A percentile compares a stretch with the other conserved stretches of the same genome.
Conservation (phyloP, 2,797 vertebrate genomes). For the Synanceia verrucosa region DNA sequence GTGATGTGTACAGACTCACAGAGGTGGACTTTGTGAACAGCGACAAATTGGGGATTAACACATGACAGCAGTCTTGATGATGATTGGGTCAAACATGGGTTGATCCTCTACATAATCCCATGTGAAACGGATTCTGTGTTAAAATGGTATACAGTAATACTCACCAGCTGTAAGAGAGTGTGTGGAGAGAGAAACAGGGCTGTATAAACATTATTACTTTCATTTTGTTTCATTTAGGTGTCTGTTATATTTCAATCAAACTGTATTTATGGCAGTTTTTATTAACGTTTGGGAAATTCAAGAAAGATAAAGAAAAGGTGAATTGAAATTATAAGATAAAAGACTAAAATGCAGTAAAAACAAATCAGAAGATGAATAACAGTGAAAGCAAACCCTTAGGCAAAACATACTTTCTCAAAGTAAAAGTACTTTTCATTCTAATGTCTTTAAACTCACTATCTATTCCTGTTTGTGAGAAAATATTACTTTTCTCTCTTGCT, state of each 20-base stretch:
- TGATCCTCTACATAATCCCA: constrained; percentile 36
- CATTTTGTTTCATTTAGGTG: neutral
- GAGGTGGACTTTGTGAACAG: constrained; percentile 2
- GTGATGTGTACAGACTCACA: constrained; percentile 9
- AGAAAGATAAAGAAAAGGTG: neutral
- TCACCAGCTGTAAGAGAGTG: neutral
- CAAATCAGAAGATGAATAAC: neutral
- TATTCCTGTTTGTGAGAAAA: neutral
- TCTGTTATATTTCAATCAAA: neutral
- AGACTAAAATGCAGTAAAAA: neutral
- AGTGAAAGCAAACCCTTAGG: neutral
- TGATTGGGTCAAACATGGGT: constrained; percentile 16
- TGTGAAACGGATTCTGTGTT: constrained; percentile 11
- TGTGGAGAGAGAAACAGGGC: neutral
- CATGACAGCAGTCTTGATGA: constrained; percentile 20
- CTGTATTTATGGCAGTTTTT: neutral
- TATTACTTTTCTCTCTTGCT: neutral
- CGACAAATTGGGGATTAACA: constrained; percentile 29
- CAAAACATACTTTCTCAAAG: too few relatives aligned
- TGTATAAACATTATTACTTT: neutral
- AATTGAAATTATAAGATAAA: neutral
- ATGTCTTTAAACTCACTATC: too few relatives aligned
- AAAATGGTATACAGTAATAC: constrained; percentile 1
- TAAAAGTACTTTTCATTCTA: too few relatives aligned
- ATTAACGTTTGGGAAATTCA: neutral